phyloP scores from a whole-genome alignment of 2,797 vertebrate genomes.

The Mergus octosetaceus region DNA sequence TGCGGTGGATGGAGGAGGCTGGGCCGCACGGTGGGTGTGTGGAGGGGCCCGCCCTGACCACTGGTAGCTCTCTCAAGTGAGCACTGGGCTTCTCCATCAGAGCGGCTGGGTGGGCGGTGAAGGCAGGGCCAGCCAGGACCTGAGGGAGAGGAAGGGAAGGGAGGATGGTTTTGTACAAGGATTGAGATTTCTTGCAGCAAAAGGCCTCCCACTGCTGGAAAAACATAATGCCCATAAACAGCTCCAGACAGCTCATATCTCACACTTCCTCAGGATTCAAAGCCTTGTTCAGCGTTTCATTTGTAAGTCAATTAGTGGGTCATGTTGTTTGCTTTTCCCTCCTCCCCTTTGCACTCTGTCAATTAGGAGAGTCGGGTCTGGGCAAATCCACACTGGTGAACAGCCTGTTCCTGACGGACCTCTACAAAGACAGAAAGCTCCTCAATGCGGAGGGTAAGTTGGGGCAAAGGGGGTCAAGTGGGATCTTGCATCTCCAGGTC shows the following conservation, averaged over 20 bases:
- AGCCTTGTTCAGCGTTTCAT: conserved; percentile 26
- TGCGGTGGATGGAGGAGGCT: not conserved
- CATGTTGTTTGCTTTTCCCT: conserved; percentile 47
- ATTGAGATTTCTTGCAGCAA: conserved; percentile 8
- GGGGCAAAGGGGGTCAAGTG: not conserved
- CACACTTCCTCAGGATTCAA: conserved; percentile 16
- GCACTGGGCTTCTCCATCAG: not conserved
- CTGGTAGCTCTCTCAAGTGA: rapidly evolving
- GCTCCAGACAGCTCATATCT: conserved; percentile 32
- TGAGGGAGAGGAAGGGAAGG: not conserved
- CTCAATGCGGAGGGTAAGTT: conserved; percentile 95
- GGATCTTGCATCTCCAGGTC: not conserved
- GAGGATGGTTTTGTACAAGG: not conserved
- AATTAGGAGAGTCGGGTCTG: conserved; percentile 89
- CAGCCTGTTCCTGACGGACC: conserved; percentile 97
- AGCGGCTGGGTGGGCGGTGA: not conserved
- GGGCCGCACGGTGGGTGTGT: rapidly evolving
- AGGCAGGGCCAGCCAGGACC: not conserved
- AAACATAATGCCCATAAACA: not conserved
- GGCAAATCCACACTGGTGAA: conserved; percentile 98
- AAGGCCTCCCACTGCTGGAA: conserved; percentile 9
- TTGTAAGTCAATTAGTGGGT: conserved; percentile 51
- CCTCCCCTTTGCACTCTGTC: conserved; percentile 1
- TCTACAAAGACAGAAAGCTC: conserved; percentile 97
- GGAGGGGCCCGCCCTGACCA: not conserved